These are phyloP conservation scores for Hippopotamus amphibius DNA, from an alignment of 2,113 vertebrate species.

Conservation along the genomic window DNA sequence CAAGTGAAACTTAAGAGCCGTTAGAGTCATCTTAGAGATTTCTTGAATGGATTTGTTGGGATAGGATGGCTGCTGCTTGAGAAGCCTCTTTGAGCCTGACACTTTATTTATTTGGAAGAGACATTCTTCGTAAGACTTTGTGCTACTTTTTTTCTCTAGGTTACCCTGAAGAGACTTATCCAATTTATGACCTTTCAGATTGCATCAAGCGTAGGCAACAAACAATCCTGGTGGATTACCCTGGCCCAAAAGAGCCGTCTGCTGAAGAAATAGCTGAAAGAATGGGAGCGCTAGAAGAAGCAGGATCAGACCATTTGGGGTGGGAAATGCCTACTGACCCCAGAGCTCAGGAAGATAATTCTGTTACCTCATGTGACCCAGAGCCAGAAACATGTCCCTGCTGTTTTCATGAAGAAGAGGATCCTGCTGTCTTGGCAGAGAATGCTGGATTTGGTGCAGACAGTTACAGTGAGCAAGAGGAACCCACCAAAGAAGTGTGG, in stretches of 20 bases:
- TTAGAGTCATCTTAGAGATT: slow-evolving; percentile 54
- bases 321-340: slow-evolving; percentile 72
- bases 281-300: slow-evolving; percentile 89
- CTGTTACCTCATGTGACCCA: slow-evolving; percentile 80
- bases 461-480: slow-evolving; percentile 87
- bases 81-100: slow-evolving; percentile 51
- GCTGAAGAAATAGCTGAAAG: slow-evolving; percentile 95
- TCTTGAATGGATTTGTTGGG: slow-evolving; percentile 62
- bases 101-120: slow-evolving; percentile 19
- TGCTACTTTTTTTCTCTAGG: slow-evolving; percentile 85
- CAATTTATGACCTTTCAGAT: slow-evolving; percentile 87
- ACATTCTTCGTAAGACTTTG: slow-evolving; percentile 27
- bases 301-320: slow-evolving; percentile 76
- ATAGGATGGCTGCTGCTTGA: slow-evolving; percentile 19
- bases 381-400: slow-evolving; percentile 84
- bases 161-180: slow-evolving; percentile 93
- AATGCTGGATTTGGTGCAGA: slow-evolving; percentile 89
- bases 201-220: slow-evolving; percentile 80
- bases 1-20: slow-evolving; percentile 56
- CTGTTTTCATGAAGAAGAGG: slow-evolving; percentile 82
- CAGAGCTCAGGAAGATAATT: neutral
- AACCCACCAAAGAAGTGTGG: slow-evolving; percentile 79
- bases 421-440: slow-evolving; percentile 92
- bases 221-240: slow-evolving; percentile 87
- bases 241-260: slow-evolving; percentile 86